Evolutionary conservation across 2,888 invertebrate species (phyloP), one percentile per base, ranked within the genome.

Genomic region (Protula sp.): DNA sequence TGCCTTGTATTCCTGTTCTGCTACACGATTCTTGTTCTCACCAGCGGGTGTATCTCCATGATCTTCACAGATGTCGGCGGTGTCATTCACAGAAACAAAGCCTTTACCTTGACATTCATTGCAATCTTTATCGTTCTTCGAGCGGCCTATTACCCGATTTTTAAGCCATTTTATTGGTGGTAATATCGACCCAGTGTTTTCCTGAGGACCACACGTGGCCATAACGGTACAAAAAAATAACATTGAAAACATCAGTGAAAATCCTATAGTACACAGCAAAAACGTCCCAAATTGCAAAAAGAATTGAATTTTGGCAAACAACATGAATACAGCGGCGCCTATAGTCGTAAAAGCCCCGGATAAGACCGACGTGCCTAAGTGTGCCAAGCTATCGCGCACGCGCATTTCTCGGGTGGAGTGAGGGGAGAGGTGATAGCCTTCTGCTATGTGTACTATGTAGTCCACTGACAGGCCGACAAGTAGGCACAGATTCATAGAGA

Each of bases 311-410:
- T 74, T 62, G 3, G 74, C 75, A 30, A 73, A 70, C 48, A 77
- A 63, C 76, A 77, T 74, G 63, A 76, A 77, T 9, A 72, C 27
- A 1, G 75, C 72, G 0, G 77, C 75, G 0, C 77, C 77, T n/a
- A 74, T 57, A 1, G 77, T 76, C 4, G 74, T 73, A 56, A 62
- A 61, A 3, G 75, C 76, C 1, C 76, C 76, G 0, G 74, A 72
- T 26, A 76, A 58, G 2, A 76, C 71, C 14, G 76, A 76, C 3
- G 72, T 63, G 4, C 73, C 77, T 60, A 74, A 67, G 48, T 65
- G 58, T 22, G 71, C 71, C 24, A 77, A 63, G 70, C 72, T 72
- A 61, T 75, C 72, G 19, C 61, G 67, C 3, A 74, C 70, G 24
- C 71, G 69, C 14, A 64, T 70, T 28, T 48, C 30, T 29, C 77